Evolutionary conservation across 2,888 invertebrate species (phyloP).

Genomic region (Synanthedon vespiformis): DNA sequence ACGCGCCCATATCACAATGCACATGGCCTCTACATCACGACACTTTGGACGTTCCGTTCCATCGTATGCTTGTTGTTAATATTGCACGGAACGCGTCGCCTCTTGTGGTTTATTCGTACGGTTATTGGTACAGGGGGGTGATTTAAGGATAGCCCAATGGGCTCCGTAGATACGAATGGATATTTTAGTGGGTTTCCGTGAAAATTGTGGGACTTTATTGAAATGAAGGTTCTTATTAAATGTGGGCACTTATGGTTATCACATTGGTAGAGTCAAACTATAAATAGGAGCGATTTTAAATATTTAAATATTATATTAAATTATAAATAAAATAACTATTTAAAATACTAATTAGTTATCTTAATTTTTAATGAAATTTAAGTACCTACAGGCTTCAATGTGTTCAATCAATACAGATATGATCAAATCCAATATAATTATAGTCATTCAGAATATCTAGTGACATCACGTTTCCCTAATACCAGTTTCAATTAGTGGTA

Average conservation of each 20-base stretch:
- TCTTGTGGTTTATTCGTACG: constrained; percentile 40
- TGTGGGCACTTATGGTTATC: no score
- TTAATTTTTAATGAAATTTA: no score
- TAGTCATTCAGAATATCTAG: not conserved
- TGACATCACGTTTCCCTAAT: not conserved
- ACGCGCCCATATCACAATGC: constrained; percentile 21
- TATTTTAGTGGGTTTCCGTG: no score
- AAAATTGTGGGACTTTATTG: no score
- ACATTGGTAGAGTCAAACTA: no score
- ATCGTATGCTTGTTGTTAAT: constrained; percentile 35
- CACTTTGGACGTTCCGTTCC: constrained; percentile 10
- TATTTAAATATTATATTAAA: no score
- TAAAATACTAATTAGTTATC: no score
- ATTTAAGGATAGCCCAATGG: constrained; percentile 22
- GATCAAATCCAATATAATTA: not conserved
- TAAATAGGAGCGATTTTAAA: no score
- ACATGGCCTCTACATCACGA: constrained; percentile 37
- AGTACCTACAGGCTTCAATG: no score
- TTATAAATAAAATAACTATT: no score
- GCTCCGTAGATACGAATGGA: not conserved
- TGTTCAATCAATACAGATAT: no score
- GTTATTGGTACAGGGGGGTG: constrained; percentile 22
- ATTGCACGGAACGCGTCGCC: constrained; percentile 37
- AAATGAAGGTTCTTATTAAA: no score
- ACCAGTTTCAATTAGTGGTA: not conserved